Conservation (phyloP, 30 jellyfish, hydroid and myxozoan species). For the Mastigias papua region DNA sequence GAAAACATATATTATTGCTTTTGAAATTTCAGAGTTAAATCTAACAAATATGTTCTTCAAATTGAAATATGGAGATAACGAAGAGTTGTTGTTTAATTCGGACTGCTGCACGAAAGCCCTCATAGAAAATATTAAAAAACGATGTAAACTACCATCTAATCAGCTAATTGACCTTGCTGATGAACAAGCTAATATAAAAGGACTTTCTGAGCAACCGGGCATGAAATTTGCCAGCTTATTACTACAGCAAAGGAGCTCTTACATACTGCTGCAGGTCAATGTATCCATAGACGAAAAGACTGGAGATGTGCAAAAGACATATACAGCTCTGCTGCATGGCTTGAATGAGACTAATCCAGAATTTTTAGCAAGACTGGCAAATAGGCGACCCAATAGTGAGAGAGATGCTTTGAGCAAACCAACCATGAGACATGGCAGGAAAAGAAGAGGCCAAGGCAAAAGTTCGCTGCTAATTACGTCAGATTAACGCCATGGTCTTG, state of each 20-base stretch:
- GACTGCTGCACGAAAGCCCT: conserved; percentile 76
- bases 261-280: conserved; percentile 74
- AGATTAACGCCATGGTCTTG: background rate
- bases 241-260: conserved; percentile 70
- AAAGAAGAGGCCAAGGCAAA: conserved; percentile 34
- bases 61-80: conserved; percentile 59
- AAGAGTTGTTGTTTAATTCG: conserved; percentile 74
- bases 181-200: conserved; percentile 80
- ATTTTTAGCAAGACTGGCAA: conserved; percentile 66
- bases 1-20: background rate
- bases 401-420: conserved; percentile 20
- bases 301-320: conserved; percentile 61
- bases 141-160: conserved; percentile 58
- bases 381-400: conserved; percentile 46
- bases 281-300: conserved; percentile 52
- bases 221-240: conserved; percentile 71
- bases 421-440: conserved; percentile 29
- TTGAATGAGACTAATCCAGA: conserved; percentile 74
- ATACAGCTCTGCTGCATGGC: conserved; percentile 71
- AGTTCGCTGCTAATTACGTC: background rate
- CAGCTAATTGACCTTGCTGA: conserved; percentile 91
- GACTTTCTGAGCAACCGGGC: conserved; percentile 76
- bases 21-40: background rate
- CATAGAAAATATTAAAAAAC: conserved; percentile 77
- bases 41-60: conserved; percentile 20